Percentiles rank a stretch among this genome's conserved stretches.
These are phyloP conservation scores for Terrapene triunguis DNA, from an alignment of 2,113 vertebrate genomes.

Conservation along the genomic window DNA sequence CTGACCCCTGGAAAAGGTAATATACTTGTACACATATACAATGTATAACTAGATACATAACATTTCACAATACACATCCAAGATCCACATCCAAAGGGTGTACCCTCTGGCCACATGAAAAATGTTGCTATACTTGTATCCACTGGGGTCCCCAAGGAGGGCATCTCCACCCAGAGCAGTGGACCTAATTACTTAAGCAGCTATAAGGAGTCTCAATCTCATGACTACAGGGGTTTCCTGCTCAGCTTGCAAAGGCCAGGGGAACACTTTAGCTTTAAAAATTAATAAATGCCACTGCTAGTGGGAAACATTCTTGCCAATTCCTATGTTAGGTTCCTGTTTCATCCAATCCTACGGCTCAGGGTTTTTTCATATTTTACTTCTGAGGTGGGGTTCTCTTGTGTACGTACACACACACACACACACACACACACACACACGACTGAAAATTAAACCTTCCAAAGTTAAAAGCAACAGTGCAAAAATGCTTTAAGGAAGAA, in stretches of 20 bases:
- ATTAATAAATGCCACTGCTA: neutral
- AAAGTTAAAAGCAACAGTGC: neutral
- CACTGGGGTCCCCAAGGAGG: neutral
- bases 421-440: too few species aligned
- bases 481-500: neutral
- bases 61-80: too few species aligned
- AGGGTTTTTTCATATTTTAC: neutral
- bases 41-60: too few species aligned
- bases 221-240: neutral
- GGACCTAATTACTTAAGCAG: neutral
- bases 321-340: neutral
- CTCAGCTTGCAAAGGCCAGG: neutral
- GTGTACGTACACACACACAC: too few species aligned
- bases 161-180: neutral
- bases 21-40: too few species aligned
- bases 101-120: too few species aligned
- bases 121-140: neutral
- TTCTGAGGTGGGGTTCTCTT: neutral
- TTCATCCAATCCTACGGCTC: neutral
- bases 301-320: neutral
- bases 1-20: too few species aligned
- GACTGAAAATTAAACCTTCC: neutral
- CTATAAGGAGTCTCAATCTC: neutral
- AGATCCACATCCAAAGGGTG: too few species aligned
- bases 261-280: neutral